Evolutionary conservation across 2,113 vertebrate species (phyloP).

Genomic region (Oriolus oriolus): DNA sequence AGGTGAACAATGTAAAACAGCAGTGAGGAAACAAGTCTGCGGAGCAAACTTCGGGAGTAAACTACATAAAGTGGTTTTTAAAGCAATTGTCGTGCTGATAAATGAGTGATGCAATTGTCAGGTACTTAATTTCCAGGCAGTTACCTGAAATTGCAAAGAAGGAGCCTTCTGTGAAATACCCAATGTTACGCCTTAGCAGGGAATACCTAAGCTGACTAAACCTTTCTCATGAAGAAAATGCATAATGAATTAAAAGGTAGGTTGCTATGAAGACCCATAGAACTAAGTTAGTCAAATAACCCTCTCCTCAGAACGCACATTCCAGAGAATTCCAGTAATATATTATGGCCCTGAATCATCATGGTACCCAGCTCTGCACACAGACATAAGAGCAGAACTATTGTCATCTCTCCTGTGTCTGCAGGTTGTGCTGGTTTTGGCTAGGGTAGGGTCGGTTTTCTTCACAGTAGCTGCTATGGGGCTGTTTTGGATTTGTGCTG

Average conservation of each 20-base stretch:
- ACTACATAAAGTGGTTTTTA: background rate
- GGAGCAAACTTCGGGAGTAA: background rate
- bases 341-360: background rate
- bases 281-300: background rate
- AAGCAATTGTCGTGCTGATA: background rate
- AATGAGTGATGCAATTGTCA: background rate
- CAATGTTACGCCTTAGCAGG: accelerated
- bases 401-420: background rate
- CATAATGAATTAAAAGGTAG: background rate
- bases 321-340: background rate
- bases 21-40: background rate
- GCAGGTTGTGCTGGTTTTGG: background rate
- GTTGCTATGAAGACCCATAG: background rate
- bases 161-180: background rate
- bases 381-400: background rate
- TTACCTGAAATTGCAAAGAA: background rate
- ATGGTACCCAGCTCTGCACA: background rate
- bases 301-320: background rate
- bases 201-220: background rate
- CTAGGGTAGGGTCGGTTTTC: background rate
- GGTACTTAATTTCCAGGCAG: background rate
- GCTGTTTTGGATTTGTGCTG: background rate
- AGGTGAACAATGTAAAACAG: background rate
- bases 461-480: background rate
- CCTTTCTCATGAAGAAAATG: background rate